Conservation (phyloP, 2,113 vertebrate genomes). For the Nannobrachium achirus region DNA sequence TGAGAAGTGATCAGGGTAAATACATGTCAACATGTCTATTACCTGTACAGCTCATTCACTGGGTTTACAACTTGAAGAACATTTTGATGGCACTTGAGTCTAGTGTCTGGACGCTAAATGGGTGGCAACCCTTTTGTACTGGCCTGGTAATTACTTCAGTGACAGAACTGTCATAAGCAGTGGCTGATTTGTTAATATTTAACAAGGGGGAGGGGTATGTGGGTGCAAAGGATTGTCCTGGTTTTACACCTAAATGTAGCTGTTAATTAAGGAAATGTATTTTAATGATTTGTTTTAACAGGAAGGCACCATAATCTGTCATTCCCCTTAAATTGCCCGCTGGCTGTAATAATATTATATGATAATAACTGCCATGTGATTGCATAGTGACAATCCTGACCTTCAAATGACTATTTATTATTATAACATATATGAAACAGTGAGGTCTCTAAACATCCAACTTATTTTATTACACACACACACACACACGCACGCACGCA, state of each 20-base stretch:
- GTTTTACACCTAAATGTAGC: neutral
- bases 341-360: neutral
- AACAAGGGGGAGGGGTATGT: neutral
- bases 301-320: too few relatives aligned
- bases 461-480: neutral
- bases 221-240: neutral
- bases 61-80: conserved; percentile 8
- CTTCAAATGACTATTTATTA: neutral
- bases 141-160: neutral
- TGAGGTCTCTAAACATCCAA: neutral
- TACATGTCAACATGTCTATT: conserved; percentile 5
- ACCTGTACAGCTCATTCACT: neutral
- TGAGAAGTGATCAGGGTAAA: neutral
- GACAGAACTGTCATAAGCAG: neutral
- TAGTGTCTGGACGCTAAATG: neutral
- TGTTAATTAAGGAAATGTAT: neutral
- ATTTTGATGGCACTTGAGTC: neutral
- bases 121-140: neutral
- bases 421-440: neutral
- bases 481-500: neutral
- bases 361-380: neutral
- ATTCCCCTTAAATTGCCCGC: too few relatives aligned
- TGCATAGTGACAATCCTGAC: conserved; percentile 15
- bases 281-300: neutral
- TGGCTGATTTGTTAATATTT: neutral